Conservation (phyloP, 30 jellyfish, hydroid and myxozoan species). For the Pelagia noctiluca region DNA sequence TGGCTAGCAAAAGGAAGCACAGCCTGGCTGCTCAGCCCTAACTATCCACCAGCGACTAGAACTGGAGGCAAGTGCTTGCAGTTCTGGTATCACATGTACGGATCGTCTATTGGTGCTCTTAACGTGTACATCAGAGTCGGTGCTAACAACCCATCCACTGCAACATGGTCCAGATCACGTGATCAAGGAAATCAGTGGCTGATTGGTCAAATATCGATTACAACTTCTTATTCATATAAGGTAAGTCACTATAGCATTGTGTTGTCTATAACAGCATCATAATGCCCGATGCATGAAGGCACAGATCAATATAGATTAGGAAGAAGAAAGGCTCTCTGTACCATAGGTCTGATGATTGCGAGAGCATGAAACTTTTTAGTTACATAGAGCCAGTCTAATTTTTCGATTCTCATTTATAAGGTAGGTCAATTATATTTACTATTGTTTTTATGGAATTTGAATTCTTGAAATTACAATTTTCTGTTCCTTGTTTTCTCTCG, state of each 20-base stretch:
- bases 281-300: too few species aligned
- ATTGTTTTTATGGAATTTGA: too few species aligned
- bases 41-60: conserved; percentile 82
- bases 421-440: too few species aligned
- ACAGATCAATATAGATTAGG: too few species aligned
- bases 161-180: conserved; percentile 61
- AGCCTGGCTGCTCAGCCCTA: conserved; percentile 80
- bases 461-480: too few species aligned
- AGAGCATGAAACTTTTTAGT: too few species aligned
- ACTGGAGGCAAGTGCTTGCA: conserved; percentile 91
- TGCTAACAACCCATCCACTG: conserved; percentile 31
- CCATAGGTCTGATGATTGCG: too few species aligned
- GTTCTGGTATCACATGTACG: conserved; percentile 97
- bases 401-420: too few species aligned
- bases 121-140: conserved; percentile 63
- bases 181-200: conserved; percentile 93
- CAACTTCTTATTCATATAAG: conserved; percentile 55
- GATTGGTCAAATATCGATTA: conserved; percentile 82
- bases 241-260: too few species aligned
- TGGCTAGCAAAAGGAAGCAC: conserved; percentile 56
- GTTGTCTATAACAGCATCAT: background rate
- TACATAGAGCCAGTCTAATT: too few species aligned
- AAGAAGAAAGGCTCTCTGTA: too few species aligned
- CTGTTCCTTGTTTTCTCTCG: too few species aligned
- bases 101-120: conserved; percentile 79